Base-by-base conservation (phyloP, 1,140 invertebrate genomes). In the Mya arenaria region DNA sequence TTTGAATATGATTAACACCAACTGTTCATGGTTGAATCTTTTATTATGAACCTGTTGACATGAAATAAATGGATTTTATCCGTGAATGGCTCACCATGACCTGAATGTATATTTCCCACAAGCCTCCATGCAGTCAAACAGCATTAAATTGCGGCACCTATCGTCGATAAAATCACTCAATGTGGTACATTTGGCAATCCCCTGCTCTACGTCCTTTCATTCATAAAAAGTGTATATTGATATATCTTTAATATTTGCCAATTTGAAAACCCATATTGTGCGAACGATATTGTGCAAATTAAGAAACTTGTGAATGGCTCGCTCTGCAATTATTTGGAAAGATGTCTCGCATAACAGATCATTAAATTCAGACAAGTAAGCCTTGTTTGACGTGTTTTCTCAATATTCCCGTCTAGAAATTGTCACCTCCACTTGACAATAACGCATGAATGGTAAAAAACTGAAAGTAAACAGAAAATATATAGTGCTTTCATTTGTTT, bases 201-300 rank as follows among this genome's bases (percentile, higher is more conserved):
- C 41, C 63, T 28, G n/a, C n/a, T 52, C 41, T 41, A 36, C 23
- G 19, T 36, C 25, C 58, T 30, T 63, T 65, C 73, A 75, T 75
- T 63, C 56, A 75, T 62, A 75, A 75, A 75, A 32, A 23, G 48
- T 48, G 73, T 75, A 63, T 63, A 63, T 65, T 63, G 73, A 75
- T 75, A 75, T 75, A 75, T 75, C 39, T n/a, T 32, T 63, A 75
- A 63, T 75, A 75, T 75, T 75, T 75, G 36, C 73, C 73, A 32
- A 75, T 36, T 75, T 75, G 48, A 19, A 63, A 75, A 62, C 58
- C 36, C 73, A 65, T 75, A 75, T 75, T 75, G 73, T 75, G 73
- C 25, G 56, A 44, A n/a, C 37, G 25, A 34, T 63, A 63, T 75
- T 75, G 56, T 62, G 73, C 41, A 65, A 75, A 52, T 75, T 75